phyloP scores from a whole-genome alignment of 2,888 invertebrate species.

The Trachelus troglodyta region DNA sequence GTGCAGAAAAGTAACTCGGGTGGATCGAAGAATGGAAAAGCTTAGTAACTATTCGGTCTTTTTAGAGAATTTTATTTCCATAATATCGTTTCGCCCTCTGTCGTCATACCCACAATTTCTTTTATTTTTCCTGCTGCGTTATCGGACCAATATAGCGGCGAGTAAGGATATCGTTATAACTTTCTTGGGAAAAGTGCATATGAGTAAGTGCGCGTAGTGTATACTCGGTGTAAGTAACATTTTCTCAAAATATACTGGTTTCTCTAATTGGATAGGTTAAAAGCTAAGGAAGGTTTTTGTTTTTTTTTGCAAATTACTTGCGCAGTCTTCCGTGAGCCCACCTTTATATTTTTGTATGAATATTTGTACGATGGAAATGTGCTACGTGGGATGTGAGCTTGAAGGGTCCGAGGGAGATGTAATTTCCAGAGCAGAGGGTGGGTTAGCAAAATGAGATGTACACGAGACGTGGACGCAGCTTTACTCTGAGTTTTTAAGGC shows the following conservation, averaged over 20 bases:
- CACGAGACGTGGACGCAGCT: neutral
- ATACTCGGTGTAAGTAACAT: slow-evolving; percentile 18
- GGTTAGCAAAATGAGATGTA: slow-evolving; percentile 17
- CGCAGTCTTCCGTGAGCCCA: neutral
- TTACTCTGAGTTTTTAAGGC: neutral
- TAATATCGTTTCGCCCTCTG: neutral
- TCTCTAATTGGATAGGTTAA: slow-evolving; percentile 39
- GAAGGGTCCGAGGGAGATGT: neutral
- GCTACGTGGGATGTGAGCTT: neutral
- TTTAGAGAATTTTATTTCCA: neutral
- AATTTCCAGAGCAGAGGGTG: neutral
- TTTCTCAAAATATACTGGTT: slow-evolving; percentile 30
- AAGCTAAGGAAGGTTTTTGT: neutral
- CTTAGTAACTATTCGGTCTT: neutral
- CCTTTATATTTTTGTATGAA: neutral
- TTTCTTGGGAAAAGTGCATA: slow-evolving; percentile 2
- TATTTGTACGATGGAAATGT: neutral
- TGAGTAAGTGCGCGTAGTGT: neutral
- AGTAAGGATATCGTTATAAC: slow-evolving; percentile 9
- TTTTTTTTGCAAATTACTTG: neutral
- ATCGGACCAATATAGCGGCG: neutral
- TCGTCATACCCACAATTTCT: no score
- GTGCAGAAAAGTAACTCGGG: neutral
- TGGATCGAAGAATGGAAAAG: neutral
- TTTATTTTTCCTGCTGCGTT: neutral